A percentile compares a stretch with the other conserved stretches of the same genome.
These are phyloP conservation scores for Hemicrepidius hirtus DNA, from an alignment of 2,888 invertebrate genomes.

Conservation along the genomic window DNA sequence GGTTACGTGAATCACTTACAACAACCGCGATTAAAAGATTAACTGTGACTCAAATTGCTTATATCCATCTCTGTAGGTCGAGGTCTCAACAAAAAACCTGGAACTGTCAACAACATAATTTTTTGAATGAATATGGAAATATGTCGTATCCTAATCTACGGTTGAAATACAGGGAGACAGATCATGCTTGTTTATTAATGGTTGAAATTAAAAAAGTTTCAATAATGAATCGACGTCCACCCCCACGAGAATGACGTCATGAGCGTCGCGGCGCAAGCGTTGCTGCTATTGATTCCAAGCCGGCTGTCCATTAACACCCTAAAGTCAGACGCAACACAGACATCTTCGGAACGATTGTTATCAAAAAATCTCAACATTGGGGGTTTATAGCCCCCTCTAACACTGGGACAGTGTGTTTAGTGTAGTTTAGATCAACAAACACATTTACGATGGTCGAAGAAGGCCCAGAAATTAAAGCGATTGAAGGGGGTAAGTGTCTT, in stretches of 20 bases:
- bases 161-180: neutral
- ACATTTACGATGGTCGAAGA: constrained; percentile 73
- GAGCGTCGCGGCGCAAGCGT: constrained; percentile 58
- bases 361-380: constrained; percentile 51
- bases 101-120: too few relatives aligned
- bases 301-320: constrained; percentile 57
- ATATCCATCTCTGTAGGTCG: neutral
- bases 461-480: constrained; percentile 77
- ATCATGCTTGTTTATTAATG: constrained; percentile 9
- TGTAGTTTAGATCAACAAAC: constrained; percentile 46
- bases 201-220: constrained; percentile 37
- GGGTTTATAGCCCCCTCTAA: constrained; percentile 56
- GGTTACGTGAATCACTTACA: constrained; percentile 14
- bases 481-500: constrained; percentile 72
- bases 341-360: constrained; percentile 53
- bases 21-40: constrained; percentile 19
- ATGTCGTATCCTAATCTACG: too few relatives aligned
- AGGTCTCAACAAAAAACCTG: neutral
- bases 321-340: constrained; percentile 58
- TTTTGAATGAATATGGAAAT: neutral
- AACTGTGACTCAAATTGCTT: constrained; percentile 15
- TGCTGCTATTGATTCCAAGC: constrained; percentile 58
- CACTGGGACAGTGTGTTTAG: constrained; percentile 45
- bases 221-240: constrained; percentile 47
- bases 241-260: constrained; percentile 55